Conservation (phyloP, 2,797 vertebrate genomes). For the Dipus sagitta region DNA sequence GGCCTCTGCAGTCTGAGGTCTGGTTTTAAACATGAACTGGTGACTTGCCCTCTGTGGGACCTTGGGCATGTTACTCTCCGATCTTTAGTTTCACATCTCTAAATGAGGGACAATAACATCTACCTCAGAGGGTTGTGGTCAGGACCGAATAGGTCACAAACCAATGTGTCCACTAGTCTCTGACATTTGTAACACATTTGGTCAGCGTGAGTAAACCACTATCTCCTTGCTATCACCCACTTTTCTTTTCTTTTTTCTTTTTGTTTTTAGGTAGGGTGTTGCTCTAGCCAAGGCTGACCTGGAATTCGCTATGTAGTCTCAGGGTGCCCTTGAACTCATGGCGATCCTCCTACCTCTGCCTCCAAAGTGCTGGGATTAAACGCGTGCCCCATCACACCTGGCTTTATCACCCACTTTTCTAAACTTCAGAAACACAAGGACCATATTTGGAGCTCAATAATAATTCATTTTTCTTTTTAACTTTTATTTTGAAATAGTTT, state of each 20-base stretch:
- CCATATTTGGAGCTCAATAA: background rate
- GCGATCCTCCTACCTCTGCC: too few species aligned
- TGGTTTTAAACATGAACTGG: slow-evolving; percentile 22
- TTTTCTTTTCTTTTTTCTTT: background rate
- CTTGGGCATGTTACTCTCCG: background rate
- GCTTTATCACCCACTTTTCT: background rate
- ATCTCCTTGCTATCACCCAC: background rate
- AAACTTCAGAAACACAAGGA: background rate
- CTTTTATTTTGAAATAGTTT: slow-evolving; percentile 49
- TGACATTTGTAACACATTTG: background rate
- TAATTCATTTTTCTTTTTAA: slow-evolving; percentile 1
- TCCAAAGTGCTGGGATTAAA: too few species aligned
- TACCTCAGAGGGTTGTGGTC: slow-evolving; percentile 41
- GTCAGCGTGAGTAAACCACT: background rate
- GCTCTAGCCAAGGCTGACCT: too few species aligned
- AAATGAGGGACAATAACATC: slow-evolving; percentile 31
- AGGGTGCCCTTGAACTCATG: too few species aligned
- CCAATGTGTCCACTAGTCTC: slow-evolving; percentile 33
- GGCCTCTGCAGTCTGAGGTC: background rate
- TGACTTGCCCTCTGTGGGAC: slow-evolving; percentile 12
- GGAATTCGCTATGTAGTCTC: too few species aligned
- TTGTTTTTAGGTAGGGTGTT: too few species aligned
- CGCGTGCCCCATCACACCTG: too few species aligned
- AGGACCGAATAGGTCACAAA: slow-evolving; percentile 45
- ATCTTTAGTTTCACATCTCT: slow-evolving; percentile 58